A percentile compares a stretch with the other conserved stretches of the same genome.
Conservation (phyloP, 1,140 invertebrate species). For the Drosophila tropicalis region DNA sequence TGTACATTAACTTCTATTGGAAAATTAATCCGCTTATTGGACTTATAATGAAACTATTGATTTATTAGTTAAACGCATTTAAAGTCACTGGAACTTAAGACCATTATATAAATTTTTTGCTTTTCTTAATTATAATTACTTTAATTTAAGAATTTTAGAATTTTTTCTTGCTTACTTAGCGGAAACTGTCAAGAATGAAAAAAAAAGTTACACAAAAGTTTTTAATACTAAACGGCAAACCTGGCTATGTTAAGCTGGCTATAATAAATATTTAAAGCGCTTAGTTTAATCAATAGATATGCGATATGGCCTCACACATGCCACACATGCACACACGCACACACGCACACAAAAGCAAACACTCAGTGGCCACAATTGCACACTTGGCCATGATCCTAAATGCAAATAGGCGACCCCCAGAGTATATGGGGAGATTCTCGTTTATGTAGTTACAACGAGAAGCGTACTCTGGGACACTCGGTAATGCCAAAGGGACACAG, state of each 20-base stretch:
- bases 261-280: conserved; percentile 38
- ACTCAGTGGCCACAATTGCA: conserved; percentile 20
- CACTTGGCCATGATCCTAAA: conserved; percentile 46
- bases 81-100: too few relatives aligned
- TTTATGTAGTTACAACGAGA: conserved; percentile 41
- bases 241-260: conserved; percentile 17
- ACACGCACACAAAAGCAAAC: too few relatives aligned
- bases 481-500: conserved; percentile 22
- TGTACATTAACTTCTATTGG: too few relatives aligned
- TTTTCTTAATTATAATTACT: too few relatives aligned
- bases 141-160: too few relatives aligned
- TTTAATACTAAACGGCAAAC: neutral
- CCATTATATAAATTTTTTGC: too few relatives aligned
- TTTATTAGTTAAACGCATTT: too few relatives aligned
- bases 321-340: neutral
- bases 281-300: conserved; percentile 56
- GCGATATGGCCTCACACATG: conserved; percentile 14
- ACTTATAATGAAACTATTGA: too few relatives aligned
- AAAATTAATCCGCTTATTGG: too few relatives aligned
- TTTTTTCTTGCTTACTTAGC: too few relatives aligned
- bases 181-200: too few relatives aligned
- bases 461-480: conserved; percentile 27
- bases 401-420: conserved; percentile 50
- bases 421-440: conserved; percentile 19
- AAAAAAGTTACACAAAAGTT: neutral